Evolutionary conservation across 2,113 vertebrate genomes (phyloP), one percentile per base, ranked within the genome.

Genomic region (Bufo bufo): DNA sequence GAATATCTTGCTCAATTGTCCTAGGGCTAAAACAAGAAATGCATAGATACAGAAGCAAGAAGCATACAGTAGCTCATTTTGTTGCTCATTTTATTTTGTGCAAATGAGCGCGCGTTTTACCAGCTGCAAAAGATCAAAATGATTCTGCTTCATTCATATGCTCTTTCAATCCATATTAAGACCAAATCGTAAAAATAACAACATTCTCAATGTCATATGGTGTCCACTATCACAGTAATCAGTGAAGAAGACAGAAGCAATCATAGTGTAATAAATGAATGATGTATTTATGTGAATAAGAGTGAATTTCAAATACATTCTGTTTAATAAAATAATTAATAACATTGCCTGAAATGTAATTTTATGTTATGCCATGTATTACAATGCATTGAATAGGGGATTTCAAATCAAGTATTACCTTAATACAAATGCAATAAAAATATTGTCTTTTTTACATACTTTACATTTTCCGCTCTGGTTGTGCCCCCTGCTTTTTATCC

Each of bases 1-100:
- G 71, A 74, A 83, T 84, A 82, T 87, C 66, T 82, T 87, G 56
- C 79, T 86, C 82, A 82, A 87, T 87, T 82, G 66, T 75, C 86
- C 81, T 88, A 77, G 84, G 80, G 80, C 69, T 83, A 84, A 88
- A 88, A 77, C 71, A 77, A 75, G 66, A 84, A 88, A 84, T 84
- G 54, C 80, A 77, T 54, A 77, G 61, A 87, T 69, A 88, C 19
- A 77, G 66, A 65, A 65, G 71, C 71, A 75, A 77, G 69, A 75
- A 50, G 77, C 47, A 78, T 66, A 86, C 59, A 86, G 58, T 79
- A 50, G 59, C 59, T 86, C 61, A 54, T 84, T 84, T 69, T 84
- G 82, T 69, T 71, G 19, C 63, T 84, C n/a, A 54, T 86, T 86
- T 86, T 86, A 80, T 80, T 69, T 79, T 86, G 75, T 54, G 77